Base-by-base conservation (phyloP, 2,888 invertebrate species). In the Petrophora chlorosata region DNA sequence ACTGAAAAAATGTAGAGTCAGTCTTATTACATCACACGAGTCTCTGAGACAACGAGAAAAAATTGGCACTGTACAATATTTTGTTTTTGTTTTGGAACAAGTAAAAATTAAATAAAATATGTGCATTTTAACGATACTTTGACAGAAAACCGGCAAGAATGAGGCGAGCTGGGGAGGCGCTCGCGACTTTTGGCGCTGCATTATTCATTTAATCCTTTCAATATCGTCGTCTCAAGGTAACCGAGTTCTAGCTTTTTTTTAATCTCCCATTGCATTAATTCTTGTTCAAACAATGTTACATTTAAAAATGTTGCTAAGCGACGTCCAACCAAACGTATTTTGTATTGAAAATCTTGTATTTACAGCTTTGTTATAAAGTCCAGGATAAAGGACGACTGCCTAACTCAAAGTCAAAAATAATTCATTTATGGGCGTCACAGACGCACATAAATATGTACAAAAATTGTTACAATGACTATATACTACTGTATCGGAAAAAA, bases 131-230 rank as follows among this genome's bases (percentile, higher is more conserved):
- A 79, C 70, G 65, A 70, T 70, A 73, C 76, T 78, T 70, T 78
- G 77, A 74, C 74, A 68, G 67, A 70, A 73, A 73, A 62, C 70
- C 68, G 65, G 66, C 67, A 63, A 64, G 72, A 76, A 74, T 70
- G 70, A 71, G 72, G 70, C 68, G 63, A 74, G 67, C 69, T 70
- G 63, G 71, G 69, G 67, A 70, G 70, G 57, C 71, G 70, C 74
- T 76, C 70, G 65, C 70, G 78, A 80, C 81, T 81, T 80, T 79
- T 68, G 62, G 60, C 74, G 59, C 78, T 82, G 80, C 80, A 82
- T 82, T 69, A 82, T 82, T 82, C 82, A 82, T 82, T 82, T 82
- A 82, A 82, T 82, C 82, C 82, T 82, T 82, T 80, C 81, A 78
- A 82, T 82, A 82, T 80, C 76, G 64, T 65, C 68, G 70, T 70